Evolutionary conservation across 1,140 invertebrate species (phyloP), one percentile per base, ranked within the genome.

Genomic region (Telenomus remus): DNA sequence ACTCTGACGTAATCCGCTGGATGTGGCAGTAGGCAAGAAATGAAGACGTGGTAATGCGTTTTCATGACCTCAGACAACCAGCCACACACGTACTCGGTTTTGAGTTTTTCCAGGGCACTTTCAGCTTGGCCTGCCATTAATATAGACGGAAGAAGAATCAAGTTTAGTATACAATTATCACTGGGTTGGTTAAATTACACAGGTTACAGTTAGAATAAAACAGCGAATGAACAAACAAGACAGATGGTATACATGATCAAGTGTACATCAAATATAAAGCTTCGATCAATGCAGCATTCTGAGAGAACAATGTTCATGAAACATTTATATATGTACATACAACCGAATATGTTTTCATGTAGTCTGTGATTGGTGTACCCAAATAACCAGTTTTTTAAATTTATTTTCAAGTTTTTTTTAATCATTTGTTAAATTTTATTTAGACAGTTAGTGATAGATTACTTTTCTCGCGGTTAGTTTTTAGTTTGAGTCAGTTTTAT

Each of bases 1-100:
- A 98, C 95, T 78, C 95, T 89, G 55, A 95, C 95, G 88, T 96
- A 97, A 82, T 97, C 96, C 11, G 94, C 92, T 50, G 95, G 95
- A 89, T 96, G 93, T 5, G 96, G 96, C 46, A 96, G 84, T 14
- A 97, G 86, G 80, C 95, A 96, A 15, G 94, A 93, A 48, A 97
- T 89, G 89, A 92, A 97, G 47, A 97, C 93, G 66, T 96, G 93
- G 85, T 97, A 96, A 87, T 98, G 95, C 3, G 91, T 92, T 84
- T 93, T 93, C 76, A 93, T 93, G 44, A 98, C 93, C 80, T 93
- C 91, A 60, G 94, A 92, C 35, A 99, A 85, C 98, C 98, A 99
- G 33, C 92, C 92, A 83, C 95, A 97, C 11, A 99, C 95, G 83
- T 97, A 96, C 87, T 97, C 95, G 11, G 92, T 92, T 87, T 98